Evolutionary conservation across 2,888 invertebrate genomes (phyloP).

Genomic region (Eucriotettix oculatus): DNA sequence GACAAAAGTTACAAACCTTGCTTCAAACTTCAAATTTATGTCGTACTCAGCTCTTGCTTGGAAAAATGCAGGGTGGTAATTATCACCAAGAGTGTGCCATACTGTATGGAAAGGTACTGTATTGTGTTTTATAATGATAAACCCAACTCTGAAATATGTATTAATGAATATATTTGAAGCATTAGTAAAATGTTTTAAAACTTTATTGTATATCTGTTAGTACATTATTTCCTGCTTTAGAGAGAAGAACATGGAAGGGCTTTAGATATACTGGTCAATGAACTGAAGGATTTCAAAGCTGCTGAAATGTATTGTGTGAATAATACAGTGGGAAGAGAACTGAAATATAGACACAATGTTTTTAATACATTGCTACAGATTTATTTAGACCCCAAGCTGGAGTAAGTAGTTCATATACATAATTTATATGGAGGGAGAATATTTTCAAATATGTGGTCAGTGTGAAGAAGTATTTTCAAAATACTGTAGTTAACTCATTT

Average conservation of each 20-base stretch:
- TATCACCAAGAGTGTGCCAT: conserved; percentile 31
- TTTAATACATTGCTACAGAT: conserved; percentile 10
- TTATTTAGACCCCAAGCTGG: conserved; percentile 9
- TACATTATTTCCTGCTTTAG: conserved; percentile 17
- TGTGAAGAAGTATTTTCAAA: background rate
- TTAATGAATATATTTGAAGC: too few species aligned
- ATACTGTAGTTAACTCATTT: too few species aligned
- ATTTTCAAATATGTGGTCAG: background rate
- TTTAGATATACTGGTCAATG: conserved; percentile 28
- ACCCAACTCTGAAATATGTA: too few species aligned
- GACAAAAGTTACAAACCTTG: conserved; percentile 25
- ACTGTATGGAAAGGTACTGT: conserved; percentile 30
- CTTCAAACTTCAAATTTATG: conserved; percentile 26
- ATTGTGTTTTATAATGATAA: background rate
- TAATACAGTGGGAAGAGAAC: conserved; percentile 8
- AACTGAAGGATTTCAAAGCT: conserved; percentile 28
- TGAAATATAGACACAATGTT: conserved; percentile 7
- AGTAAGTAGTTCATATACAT: conserved; percentile 6
- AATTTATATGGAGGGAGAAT: background rate
- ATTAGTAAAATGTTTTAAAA: background rate
- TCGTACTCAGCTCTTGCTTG: conserved; percentile 27
- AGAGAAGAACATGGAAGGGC: conserved; percentile 34
- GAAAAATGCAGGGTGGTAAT: conserved; percentile 26
- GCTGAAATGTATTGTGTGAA: conserved; percentile 31
- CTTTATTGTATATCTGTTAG: background rate